A percentile compares a stretch with the other conserved stretches of the same genome.
Conservation (phyloP, 2,888 invertebrate genomes). For the Lithophane ornitopus region DNA sequence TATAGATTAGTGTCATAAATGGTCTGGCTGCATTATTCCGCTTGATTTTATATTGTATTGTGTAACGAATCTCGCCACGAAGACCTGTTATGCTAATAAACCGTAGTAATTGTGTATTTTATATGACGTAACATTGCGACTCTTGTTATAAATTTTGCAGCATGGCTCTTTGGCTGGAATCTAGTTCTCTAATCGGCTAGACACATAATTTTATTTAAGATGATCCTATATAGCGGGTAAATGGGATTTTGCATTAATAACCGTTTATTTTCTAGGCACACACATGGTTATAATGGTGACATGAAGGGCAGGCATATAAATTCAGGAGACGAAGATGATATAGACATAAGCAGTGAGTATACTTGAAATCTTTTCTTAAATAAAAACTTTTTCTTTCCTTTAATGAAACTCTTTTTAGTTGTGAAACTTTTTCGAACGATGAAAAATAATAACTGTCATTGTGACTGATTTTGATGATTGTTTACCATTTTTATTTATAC, state of each 20-base stretch:
- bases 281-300: slow-evolving; percentile 89
- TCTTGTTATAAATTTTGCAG: slow-evolving; percentile 22
- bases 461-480: slow-evolving; percentile 47
- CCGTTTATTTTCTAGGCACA: slow-evolving; percentile 78
- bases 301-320: slow-evolving; percentile 85
- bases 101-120: slow-evolving; percentile 21
- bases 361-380: not conserved
- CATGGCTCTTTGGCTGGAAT: slow-evolving; percentile 30
- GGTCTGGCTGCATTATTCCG: slow-evolving; percentile 11
- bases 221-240: not conserved
- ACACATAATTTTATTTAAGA: slow-evolving; percentile 14
- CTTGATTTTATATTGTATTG: slow-evolving; percentile 18
- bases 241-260: not conserved
- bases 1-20: slow-evolving; percentile 9
- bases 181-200: slow-evolving; percentile 17
- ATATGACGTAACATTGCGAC: slow-evolving; percentile 7
- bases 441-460: slow-evolving; percentile 38
- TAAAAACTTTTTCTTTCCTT: slow-evolving; percentile 7
- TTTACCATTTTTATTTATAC: slow-evolving; percentile 48
- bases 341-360: slow-evolving; percentile 89
- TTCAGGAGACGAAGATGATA: slow-evolving; percentile 89
- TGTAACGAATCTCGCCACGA: not conserved
- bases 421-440: slow-evolving; percentile 22
- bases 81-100: slow-evolving; percentile 50
- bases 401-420: not conserved